phyloP scores from a whole-genome alignment of 2,888 invertebrate species.

The Pyrgus malvae region DNA sequence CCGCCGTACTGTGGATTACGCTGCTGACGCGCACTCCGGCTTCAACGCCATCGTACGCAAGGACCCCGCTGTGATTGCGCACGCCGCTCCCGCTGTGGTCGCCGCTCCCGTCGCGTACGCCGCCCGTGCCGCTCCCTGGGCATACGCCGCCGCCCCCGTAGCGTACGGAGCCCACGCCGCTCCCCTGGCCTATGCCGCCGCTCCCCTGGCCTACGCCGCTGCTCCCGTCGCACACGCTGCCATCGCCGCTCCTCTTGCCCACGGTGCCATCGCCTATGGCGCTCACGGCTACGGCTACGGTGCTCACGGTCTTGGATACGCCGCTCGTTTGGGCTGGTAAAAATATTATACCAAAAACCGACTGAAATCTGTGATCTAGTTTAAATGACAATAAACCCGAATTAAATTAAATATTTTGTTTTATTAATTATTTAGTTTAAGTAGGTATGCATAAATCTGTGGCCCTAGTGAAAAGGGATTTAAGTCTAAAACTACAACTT shows the following conservation, averaged over 20 bases:
- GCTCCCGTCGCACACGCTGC: constrained; percentile 33
- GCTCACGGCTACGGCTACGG: constrained; percentile 48
- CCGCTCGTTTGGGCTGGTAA: constrained; percentile 39
- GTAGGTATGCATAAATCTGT: too few species aligned
- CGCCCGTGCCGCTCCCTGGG: neutral
- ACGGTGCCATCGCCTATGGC: constrained; percentile 38
- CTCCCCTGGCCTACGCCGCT: constrained; percentile 19
- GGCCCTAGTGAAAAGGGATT: too few species aligned
- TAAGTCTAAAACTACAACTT: too few species aligned
- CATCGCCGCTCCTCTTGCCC: constrained; percentile 33
- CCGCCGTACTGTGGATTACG: constrained; percentile 77
- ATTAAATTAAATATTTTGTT: too few species aligned
- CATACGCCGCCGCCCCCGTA: neutral
- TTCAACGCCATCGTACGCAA: constrained; percentile 81
- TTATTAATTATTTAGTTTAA: too few species aligned
- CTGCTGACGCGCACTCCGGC: constrained; percentile 75
- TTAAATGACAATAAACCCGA: too few species aligned
- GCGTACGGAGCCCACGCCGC: constrained; percentile 28
- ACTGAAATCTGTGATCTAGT: constrained; percentile 18
- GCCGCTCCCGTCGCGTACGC: constrained; percentile 35
- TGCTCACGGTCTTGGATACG: constrained; percentile 45
- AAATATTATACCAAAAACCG: constrained; percentile 5
- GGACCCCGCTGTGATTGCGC: constrained; percentile 58
- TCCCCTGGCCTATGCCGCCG: constrained; percentile 42
- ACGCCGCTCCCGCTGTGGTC: constrained; percentile 38